Percentiles rank a stretch among this genome's conserved stretches.
phyloP scores from a whole-genome alignment of 2,888 invertebrate genomes.

The Caradrina kadenii region DNA sequence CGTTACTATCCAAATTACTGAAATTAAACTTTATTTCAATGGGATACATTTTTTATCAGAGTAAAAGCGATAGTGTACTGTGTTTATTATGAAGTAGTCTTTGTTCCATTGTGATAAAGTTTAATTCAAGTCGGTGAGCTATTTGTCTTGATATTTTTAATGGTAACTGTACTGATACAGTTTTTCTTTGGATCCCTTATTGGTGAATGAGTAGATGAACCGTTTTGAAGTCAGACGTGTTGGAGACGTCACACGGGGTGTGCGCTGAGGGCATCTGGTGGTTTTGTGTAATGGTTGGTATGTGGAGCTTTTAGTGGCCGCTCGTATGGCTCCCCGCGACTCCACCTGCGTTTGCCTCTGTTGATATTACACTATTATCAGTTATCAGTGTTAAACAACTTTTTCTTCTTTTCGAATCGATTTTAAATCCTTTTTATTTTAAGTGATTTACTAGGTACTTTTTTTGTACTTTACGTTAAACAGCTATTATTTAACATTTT shows the following conservation, averaged over 20 bases:
- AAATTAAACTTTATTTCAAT: slow-evolving; percentile 3
- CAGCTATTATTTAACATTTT: no score
- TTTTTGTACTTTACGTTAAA: no score
- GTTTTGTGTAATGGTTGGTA: slow-evolving; percentile 81
- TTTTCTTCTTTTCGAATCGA: no score
- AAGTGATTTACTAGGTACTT: no score
- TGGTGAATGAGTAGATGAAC: neutral
- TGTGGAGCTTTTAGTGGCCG: slow-evolving; percentile 72
- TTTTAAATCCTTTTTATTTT: no score
- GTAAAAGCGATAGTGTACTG: neutral
- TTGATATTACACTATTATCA: neutral
- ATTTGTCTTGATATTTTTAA: neutral
- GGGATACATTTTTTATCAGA: neutral
- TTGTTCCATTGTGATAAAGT: neutral
- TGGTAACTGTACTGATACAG: neutral
- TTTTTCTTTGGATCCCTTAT: neutral
- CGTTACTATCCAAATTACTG: no score
- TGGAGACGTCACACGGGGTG: slow-evolving; percentile 46
- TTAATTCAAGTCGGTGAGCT: neutral
- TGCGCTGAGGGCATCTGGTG: slow-evolving; percentile 69
- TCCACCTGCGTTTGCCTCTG: slow-evolving; percentile 77
- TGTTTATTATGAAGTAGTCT: neutral
- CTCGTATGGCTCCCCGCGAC: slow-evolving; percentile 76
- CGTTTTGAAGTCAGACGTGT: neutral
- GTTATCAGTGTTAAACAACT: neutral